Evolutionary conservation across 1,140 invertebrate genomes (phyloP).

Genomic region (Penaeus indicus): DNA sequence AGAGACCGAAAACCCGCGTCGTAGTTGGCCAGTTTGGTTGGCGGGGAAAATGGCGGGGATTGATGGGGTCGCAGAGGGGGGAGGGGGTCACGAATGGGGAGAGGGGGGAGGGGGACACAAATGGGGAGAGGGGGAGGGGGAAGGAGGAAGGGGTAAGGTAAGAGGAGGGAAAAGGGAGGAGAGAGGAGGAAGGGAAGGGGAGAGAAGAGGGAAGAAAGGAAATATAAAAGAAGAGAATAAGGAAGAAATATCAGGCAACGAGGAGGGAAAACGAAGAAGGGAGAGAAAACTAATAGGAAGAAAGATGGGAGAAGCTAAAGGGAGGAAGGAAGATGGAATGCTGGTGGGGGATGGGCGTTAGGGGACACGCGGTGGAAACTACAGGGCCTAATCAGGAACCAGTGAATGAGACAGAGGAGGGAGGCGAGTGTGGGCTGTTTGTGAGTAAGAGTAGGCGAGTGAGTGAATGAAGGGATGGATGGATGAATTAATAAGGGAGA

Average conservation of each 20-base stretch:
- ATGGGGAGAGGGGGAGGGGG: not conserved
- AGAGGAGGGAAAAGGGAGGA: not conserved
- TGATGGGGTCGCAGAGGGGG: not conserved
- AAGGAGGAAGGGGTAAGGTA: not conserved
- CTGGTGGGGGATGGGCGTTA: not conserved
- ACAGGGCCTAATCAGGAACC: too few relatives aligned
- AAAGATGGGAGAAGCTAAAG: not conserved
- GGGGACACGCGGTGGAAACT: too few relatives aligned
- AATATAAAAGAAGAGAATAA: not conserved
- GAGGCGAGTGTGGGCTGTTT: not conserved
- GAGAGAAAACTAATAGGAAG: too few relatives aligned
- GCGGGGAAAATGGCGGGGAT: conserved; percentile 7
- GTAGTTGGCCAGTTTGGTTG: too few relatives aligned
- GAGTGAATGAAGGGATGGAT: not conserved
- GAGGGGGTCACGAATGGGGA: not conserved
- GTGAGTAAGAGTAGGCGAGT: too few relatives aligned
- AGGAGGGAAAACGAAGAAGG: too few relatives aligned
- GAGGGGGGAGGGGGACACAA: not conserved
- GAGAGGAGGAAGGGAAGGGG: not conserved
- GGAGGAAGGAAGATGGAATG: not conserved
- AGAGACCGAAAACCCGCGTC: too few relatives aligned
- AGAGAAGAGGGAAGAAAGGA: not conserved
- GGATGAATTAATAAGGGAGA: not conserved
- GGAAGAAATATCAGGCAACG: not conserved
- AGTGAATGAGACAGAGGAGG: not conserved